Evolutionary conservation across 1,140 invertebrate species (phyloP), one percentile per base, ranked within the genome.

Genomic region (Atopsyche davidsoni): DNA sequence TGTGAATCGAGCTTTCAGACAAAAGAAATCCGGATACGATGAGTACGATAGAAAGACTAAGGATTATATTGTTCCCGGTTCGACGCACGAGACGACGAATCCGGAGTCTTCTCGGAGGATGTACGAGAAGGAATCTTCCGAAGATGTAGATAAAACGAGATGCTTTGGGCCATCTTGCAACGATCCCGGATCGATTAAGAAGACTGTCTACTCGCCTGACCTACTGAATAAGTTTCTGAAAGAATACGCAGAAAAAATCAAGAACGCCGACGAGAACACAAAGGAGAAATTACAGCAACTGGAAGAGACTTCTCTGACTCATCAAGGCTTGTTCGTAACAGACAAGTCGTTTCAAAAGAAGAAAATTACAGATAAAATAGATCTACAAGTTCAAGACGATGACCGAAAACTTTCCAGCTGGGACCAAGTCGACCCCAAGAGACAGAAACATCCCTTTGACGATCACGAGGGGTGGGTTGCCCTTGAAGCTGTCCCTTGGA

Each of bases 381-480:
- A 66, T 2, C 62, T 60, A 3, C 59, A 68, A 10, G 53, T 64
- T 3, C 62, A 70, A 16, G 62, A 67, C 22, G 63, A 66, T 24
- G 62, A 63, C 47, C 60, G 62, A 21, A 69, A 71, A 48, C 61
- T 68, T 38, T 68, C 64, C 16, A 72, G 74, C 24, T 77, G 75
- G 75, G 73, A 76, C 61, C 63, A 65, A 55, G 55, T 65, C 59
- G 69, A 72, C 63, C 61, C 69, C 51, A 80, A 76, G 51, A 66
- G 68, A 53, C 73, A 80, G 43, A 75, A 77, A 59, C 65, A 79
- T 63, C 75, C 79, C 1, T 79, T 77, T 50, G 80, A 86, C 46
- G 81, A 86, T 55, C 76, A 80, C 53, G 79, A 81, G 45, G 84
- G 83, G 0, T 88, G 85, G 85, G 83, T 87, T 0, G 82, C 82